A percentile compares a stretch with the other conserved stretches of the same genome.
Evolutionary conservation across 2,797 vertebrate genomes (phyloP).

Genomic region (Tympanoctomys barrerae): DNA sequence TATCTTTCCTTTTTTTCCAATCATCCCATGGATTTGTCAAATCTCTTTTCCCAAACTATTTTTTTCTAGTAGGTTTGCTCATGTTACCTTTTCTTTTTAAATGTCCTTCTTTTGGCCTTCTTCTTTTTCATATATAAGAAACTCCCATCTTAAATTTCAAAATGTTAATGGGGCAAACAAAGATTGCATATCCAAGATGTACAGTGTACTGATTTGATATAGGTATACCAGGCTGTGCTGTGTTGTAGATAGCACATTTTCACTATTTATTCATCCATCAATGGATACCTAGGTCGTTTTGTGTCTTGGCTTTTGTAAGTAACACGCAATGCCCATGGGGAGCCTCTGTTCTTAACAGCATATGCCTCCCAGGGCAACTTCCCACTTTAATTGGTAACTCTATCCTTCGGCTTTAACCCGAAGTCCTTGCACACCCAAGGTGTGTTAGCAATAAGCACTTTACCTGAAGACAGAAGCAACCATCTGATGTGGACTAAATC

Average conservation of each 20-base stretch:
- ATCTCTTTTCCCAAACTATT: not conserved
- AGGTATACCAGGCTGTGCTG: rapidly evolving
- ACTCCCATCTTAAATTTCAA: not conserved
- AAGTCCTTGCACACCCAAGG: too few species aligned
- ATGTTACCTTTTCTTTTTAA: not conserved
- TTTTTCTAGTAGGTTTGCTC: not conserved
- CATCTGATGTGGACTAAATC: rapidly evolving
- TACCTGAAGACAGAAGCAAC: not conserved
- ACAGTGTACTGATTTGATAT: not conserved
- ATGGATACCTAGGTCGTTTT: too few species aligned
- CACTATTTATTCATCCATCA: too few species aligned
- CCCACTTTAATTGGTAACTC: not conserved
- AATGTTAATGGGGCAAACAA: not conserved
- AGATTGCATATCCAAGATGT: not conserved
- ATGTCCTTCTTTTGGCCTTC: not conserved
- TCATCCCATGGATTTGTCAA: rapidly evolving
- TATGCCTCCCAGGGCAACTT: not conserved
- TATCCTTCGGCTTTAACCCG: not conserved
- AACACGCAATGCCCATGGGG: rapidly evolving
- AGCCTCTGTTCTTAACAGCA: too few species aligned
- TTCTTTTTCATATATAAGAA: not conserved
- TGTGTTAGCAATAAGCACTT: rapidly evolving
- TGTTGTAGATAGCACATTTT: rapidly evolving
- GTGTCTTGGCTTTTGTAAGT: not conserved
- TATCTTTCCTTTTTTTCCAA: rapidly evolving